Evolutionary conservation across 2,113 vertebrate genomes (phyloP).

Genomic region (Hucho hucho): DNA sequence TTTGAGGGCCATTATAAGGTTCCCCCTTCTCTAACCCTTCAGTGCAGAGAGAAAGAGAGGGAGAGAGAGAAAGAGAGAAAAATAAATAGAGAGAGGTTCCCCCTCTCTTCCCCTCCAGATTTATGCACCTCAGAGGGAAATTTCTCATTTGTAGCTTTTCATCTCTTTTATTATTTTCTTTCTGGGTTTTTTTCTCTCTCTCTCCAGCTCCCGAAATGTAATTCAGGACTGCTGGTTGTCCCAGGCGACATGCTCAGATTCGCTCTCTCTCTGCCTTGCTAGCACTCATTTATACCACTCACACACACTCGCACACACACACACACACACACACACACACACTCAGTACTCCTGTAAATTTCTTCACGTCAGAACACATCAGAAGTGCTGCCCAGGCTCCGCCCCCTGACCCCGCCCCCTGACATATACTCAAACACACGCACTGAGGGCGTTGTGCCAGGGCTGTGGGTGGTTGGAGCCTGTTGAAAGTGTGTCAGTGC

Average conservation of each 20-base stretch:
- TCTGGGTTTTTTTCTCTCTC: constrained; percentile 1
- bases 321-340: not conserved
- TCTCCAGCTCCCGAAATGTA: constrained; percentile 54
- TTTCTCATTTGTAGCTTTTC: constrained; percentile 75
- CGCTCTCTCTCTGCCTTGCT: constrained; percentile 51
- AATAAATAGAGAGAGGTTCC: too few relatives aligned
- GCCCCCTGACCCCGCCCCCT: too few relatives aligned
- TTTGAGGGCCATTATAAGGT: too few relatives aligned
- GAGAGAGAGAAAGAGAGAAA: too few relatives aligned
- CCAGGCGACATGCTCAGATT: constrained; percentile 57
- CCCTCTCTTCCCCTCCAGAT: constrained; percentile 47
- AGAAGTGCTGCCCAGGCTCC: constrained; percentile 60
- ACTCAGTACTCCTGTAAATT: constrained; percentile 70
- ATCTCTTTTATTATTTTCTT: constrained; percentile 55
- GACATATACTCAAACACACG: not conserved
- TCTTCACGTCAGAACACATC: constrained; percentile 77
- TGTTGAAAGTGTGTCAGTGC: constrained; percentile 75
- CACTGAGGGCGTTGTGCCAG: constrained; percentile 64
- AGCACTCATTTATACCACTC: constrained; percentile 27
- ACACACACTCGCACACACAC: not conserved
- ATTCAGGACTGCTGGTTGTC: constrained; percentile 67
- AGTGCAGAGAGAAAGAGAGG: too few relatives aligned
- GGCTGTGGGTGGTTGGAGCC: constrained; percentile 72
- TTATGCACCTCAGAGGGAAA: constrained; percentile 73
- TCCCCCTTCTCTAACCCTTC: too few relatives aligned